phyloP scores from a whole-genome alignment of 2,797 vertebrate genomes.

The Intellagama lesueurii region DNA sequence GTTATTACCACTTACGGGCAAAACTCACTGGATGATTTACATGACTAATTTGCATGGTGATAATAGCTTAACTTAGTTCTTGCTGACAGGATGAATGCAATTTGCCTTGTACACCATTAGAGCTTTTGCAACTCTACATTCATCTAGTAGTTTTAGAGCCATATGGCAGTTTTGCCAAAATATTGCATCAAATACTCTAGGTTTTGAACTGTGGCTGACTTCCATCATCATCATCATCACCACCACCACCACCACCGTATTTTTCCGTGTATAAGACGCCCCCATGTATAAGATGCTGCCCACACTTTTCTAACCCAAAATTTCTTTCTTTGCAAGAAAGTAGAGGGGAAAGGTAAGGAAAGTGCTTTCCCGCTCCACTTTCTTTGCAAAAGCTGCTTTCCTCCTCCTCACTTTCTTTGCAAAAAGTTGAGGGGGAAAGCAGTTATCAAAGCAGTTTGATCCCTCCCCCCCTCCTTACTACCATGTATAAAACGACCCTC shows the following conservation, averaged over 20 bases:
- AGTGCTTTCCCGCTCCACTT: too few relatives aligned
- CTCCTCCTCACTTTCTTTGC: too few relatives aligned
- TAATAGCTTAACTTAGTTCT: conserved; percentile 21
- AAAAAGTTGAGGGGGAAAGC: too few relatives aligned
- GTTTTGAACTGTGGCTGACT: neutral
- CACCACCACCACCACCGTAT: too few relatives aligned
- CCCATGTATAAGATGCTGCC: too few relatives aligned
- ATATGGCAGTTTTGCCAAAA: neutral
- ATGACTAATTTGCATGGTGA: conserved; percentile 14
- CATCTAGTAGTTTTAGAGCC: neutral
- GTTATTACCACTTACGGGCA: conserved; percentile 3
- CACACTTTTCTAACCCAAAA: too few relatives aligned
- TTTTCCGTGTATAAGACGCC: too few relatives aligned
- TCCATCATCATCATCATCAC: neutral
- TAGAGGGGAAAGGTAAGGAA: too few relatives aligned
- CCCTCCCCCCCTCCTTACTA: neutral
- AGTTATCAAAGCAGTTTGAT: too few relatives aligned
- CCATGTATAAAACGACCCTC: too few relatives aligned
- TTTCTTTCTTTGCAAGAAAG: too few relatives aligned
- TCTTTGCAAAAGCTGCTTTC: too few relatives aligned
- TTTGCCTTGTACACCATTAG: neutral
- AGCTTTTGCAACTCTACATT: neutral
- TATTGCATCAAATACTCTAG: neutral
- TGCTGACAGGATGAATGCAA: conserved; percentile 17
- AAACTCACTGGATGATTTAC: conserved; percentile 13